Evolutionary conservation across 2,113 vertebrate genomes (phyloP).

Genomic region (Corydoras maculifer): DNA sequence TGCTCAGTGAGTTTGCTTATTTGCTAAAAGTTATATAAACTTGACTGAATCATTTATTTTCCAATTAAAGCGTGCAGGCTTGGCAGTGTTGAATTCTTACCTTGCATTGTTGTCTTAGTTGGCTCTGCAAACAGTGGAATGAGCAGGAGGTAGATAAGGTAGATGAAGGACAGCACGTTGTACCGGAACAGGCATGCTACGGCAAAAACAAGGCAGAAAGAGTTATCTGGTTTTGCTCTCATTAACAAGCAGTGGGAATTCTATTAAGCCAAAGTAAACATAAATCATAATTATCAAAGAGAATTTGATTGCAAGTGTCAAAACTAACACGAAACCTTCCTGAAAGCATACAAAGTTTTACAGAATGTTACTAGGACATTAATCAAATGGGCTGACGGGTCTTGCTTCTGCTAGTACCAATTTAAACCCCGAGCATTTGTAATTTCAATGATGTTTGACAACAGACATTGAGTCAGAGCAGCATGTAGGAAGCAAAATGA

Average conservation of each 20-base stretch:
- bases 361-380: conserved; percentile 5
- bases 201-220: conserved; percentile 31
- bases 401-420: conserved; percentile 5
- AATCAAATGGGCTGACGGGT: not conserved
- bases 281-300: not conserved
- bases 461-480: not conserved
- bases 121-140: conserved; percentile 89
- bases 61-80: too few relatives aligned
- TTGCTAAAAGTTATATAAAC: too few relatives aligned
- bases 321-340: conserved; percentile 1
- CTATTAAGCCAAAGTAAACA: conserved; percentile 3
- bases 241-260: conserved; percentile 13
- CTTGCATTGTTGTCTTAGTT: conserved; percentile 76
- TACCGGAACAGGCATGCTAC: conserved; percentile 85
- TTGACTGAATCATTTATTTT: too few relatives aligned
- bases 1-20: too few relatives aligned
- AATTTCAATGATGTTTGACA: conserved; percentile 20
- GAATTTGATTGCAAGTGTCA: conserved; percentile 28
- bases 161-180: conserved; percentile 88
- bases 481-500: not conserved
- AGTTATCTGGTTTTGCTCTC: conserved; percentile 4
- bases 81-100: conserved; percentile 57
- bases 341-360: conserved; percentile 7
- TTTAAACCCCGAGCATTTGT: not conserved
- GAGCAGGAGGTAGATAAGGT: conserved; percentile 89